A percentile compares a stretch with the other conserved stretches of the same genome.
Evolutionary conservation across 2,113 vertebrate genomes (phyloP).

Genomic region (Tachuris rubrigastra): DNA sequence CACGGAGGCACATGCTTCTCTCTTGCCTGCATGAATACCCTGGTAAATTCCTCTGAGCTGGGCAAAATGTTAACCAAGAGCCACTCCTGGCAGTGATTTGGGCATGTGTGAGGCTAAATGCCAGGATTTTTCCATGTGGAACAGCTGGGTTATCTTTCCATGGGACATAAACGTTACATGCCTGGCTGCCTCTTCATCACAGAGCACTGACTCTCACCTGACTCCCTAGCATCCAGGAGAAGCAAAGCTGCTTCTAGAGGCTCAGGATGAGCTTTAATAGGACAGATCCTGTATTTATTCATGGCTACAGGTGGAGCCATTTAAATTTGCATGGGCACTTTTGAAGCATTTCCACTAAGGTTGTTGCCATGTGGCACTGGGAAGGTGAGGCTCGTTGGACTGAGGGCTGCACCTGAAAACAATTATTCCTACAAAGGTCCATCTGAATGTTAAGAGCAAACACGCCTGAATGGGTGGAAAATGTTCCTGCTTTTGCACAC

Average conservation of each 20-base stretch:
- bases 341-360: fast-evolving
- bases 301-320: not conserved
- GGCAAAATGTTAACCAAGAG: not conserved
- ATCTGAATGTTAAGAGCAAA: not conserved
- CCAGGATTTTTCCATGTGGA: not conserved
- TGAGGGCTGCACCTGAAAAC: not conserved
- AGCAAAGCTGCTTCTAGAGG: not conserved
- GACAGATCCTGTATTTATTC: not conserved
- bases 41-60: not conserved
- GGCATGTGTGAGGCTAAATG: not conserved
- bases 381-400: not conserved
- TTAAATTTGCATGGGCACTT: not conserved
- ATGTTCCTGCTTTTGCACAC: not conserved
- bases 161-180: not conserved
- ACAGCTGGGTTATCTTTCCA: not conserved
- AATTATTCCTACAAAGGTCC: not conserved
- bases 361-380: not conserved
- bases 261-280: not conserved
- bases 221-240: not conserved
- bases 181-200: not conserved
- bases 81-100: not conserved
- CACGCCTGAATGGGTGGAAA: not conserved
- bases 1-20: not conserved
- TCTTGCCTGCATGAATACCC: not conserved
- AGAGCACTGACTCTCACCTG: not conserved